Evolutionary conservation across 2,113 vertebrate species (phyloP).

Genomic region (Pogona vitticeps): DNA sequence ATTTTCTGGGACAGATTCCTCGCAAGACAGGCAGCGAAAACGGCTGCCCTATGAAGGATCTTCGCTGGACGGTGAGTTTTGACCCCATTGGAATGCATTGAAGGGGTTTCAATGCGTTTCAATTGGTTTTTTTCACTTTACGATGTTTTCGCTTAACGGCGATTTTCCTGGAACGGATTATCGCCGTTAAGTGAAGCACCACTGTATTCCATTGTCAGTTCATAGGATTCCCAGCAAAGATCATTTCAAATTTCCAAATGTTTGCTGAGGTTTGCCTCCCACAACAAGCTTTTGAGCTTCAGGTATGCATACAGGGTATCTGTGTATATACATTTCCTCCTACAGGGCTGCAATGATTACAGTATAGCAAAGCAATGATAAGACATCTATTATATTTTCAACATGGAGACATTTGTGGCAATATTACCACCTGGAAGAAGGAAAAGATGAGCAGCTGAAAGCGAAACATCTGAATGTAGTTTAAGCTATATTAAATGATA

Average conservation of each 20-base stretch:
- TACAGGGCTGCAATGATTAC: no score
- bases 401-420: not conserved
- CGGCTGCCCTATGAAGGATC: no score
- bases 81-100: no score
- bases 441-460: not conserved
- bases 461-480: not conserved
- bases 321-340: not conserved
- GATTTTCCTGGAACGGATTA: no score
- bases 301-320: not conserved
- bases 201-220: not conserved
- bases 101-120: no score
- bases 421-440: not conserved
- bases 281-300: not conserved
- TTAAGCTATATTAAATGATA: not conserved
- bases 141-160: no score
- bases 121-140: no score
- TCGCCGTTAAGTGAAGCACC: no score
- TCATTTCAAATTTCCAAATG: not conserved
- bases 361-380: not conserved
- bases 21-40: no score
- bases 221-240: not conserved
- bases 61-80: no score
- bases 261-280: not conserved
- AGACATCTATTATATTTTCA: not conserved
- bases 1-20: no score